Conservation (phyloP, 2,113 vertebrate species). For the Lepisosteus osseus region DNA sequence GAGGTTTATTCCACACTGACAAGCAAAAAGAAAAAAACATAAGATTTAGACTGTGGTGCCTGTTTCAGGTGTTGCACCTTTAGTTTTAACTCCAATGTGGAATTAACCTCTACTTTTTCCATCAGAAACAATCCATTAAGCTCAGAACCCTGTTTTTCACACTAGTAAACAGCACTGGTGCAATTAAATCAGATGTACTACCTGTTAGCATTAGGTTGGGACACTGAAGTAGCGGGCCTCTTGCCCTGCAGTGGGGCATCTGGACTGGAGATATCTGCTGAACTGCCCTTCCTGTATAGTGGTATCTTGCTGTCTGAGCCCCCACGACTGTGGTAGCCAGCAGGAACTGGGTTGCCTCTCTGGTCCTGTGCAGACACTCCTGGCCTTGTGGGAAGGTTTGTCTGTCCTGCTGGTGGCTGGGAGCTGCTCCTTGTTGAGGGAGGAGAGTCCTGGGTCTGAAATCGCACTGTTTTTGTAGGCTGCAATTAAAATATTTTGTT, state of each 20-base stretch:
- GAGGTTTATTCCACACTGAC: too few relatives aligned
- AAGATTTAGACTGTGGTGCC: too few relatives aligned
- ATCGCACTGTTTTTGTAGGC: constrained; percentile 89
- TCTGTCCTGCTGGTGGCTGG: constrained; percentile 57
- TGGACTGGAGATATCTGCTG: constrained; percentile 47
- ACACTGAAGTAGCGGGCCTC: constrained; percentile 53
- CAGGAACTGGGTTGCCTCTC: constrained; percentile 57
- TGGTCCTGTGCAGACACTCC: constrained; percentile 59
- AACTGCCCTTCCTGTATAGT: constrained; percentile 59
- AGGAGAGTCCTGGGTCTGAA: constrained; percentile 74
- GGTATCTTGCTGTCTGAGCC: constrained; percentile 72
- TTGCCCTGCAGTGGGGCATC: constrained; percentile 42
- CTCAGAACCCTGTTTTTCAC: too few relatives aligned
- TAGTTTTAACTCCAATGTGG: too few relatives aligned
- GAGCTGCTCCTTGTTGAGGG: constrained; percentile 62
- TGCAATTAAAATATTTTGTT: constrained; percentile 40
- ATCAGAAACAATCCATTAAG: too few relatives aligned
- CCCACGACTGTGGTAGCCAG: constrained; percentile 70
- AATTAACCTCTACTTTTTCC: too few relatives aligned
- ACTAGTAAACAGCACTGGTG: too few relatives aligned
- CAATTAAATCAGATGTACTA: constrained; percentile 25
- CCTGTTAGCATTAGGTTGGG: constrained; percentile 71
- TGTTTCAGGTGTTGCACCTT: too few relatives aligned
- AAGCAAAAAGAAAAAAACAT: too few relatives aligned
- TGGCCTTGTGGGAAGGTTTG: constrained; percentile 17